These are phyloP conservation scores for Yponomeuta plumbellus DNA, from an alignment of 2,888 invertebrate species.

Conservation along the genomic window DNA sequence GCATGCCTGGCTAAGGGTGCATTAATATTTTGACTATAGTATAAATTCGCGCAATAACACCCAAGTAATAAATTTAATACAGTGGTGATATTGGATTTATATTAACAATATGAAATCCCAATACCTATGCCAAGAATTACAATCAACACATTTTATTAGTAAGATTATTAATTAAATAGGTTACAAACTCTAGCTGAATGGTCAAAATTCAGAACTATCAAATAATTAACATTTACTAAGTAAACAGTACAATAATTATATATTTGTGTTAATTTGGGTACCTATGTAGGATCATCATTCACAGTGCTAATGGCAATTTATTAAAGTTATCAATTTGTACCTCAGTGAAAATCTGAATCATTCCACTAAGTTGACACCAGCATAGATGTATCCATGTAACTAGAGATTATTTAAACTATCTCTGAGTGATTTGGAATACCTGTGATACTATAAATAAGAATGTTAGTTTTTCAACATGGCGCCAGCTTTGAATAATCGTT, in stretches of 20 bases:
- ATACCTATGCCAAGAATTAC: conserved; percentile 20
- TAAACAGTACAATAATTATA: neutral
- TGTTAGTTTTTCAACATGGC: no score
- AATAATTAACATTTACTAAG: conserved; percentile 22
- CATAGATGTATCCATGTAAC: neutral
- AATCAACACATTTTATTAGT: conserved; percentile 28
- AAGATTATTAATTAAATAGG: conserved; percentile 24
- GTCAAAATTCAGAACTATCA: conserved; percentile 38
- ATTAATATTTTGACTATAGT: conserved; percentile 46
- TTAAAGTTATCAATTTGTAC: no score
- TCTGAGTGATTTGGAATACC: no score
- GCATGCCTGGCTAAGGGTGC: conserved; percentile 51
- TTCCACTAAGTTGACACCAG: no score
- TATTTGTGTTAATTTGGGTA: neutral
- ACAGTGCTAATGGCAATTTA: neutral
- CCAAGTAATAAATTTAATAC: conserved; percentile 44
- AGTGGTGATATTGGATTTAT: conserved; percentile 36
- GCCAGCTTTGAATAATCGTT: no score
- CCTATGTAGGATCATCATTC: neutral
- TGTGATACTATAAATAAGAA: no score
- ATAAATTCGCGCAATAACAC: conserved; percentile 44
- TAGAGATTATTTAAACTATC: no score
- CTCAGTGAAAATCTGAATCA: no score
- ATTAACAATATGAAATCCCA: conserved; percentile 37
- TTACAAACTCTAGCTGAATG: conserved; percentile 46